phyloP scores from a whole-genome alignment of 2,888 invertebrate genomes.

The Venusia cambrica region DNA sequence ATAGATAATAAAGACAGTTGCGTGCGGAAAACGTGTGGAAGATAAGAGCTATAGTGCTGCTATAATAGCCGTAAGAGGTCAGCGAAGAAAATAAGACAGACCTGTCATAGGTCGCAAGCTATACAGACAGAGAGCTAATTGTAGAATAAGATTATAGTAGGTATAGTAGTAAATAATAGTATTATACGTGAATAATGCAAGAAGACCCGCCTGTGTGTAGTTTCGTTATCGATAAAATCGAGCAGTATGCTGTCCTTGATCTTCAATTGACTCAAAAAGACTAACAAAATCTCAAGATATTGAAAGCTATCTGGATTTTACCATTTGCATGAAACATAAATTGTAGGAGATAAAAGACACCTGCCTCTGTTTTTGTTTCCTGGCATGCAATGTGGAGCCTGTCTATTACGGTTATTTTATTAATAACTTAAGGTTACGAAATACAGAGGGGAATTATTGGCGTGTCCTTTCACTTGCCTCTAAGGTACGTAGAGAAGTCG shows the following conservation, averaged over 20 bases:
- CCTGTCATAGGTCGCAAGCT: too few relatives aligned
- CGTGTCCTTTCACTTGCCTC: conserved; percentile 75
- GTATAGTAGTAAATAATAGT: too few relatives aligned
- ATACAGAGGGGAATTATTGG: conserved; percentile 71
- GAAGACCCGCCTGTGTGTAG: too few relatives aligned
- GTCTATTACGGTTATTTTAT: conserved; percentile 42
- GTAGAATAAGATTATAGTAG: too few relatives aligned
- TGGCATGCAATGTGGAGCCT: conserved; percentile 18
- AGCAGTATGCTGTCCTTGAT: neutral
- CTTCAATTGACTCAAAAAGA: conserved; percentile 2
- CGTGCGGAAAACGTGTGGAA: too few relatives aligned
- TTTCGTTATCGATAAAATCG: conserved; percentile 5
- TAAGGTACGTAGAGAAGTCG: conserved; percentile 21
- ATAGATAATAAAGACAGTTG: too few relatives aligned
- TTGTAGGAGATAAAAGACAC: conserved; percentile 23
- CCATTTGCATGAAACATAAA: conserved; percentile 1
- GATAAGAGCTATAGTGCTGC: too few relatives aligned
- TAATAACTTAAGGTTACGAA: conserved; percentile 52
- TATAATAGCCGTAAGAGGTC: too few relatives aligned
- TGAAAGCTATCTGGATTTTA: conserved; percentile 1
- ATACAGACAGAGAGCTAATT: too few relatives aligned
- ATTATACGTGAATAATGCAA: too few relatives aligned
- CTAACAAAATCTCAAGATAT: conserved; percentile 1
- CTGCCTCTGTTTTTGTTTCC: conserved; percentile 21
- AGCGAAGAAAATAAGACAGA: too few relatives aligned